These are phyloP conservation scores for Aphis craccivora DNA, from an alignment of 1,140 invertebrate species.

Conservation along the genomic window DNA sequence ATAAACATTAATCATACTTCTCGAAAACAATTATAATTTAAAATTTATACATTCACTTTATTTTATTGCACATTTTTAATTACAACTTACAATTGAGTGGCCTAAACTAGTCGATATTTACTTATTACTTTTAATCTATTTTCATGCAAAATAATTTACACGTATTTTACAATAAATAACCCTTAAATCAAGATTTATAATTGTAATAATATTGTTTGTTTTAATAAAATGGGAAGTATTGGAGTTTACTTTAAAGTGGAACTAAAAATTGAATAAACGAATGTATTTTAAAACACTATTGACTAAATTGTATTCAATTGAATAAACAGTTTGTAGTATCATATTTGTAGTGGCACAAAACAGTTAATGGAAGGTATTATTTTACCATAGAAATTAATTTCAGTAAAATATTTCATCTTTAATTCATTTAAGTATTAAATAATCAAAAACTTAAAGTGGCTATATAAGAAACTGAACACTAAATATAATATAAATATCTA, in stretches of 20 bases:
- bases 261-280: neutral
- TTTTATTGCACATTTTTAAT: neutral
- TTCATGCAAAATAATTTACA: neutral
- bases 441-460: constrained; percentile 4
- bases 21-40: neutral
- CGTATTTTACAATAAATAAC: neutral
- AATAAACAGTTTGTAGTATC: neutral
- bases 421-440: neutral
- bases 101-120: neutral
- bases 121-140: neutral
- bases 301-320: neutral
- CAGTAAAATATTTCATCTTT: neutral
- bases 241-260: neutral
- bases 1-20: neutral
- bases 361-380: neutral
- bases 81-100: neutral
- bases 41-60: neutral
- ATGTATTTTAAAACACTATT: neutral
- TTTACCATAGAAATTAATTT: neutral
- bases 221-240: neutral
- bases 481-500: neutral
- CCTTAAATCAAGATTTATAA: neutral
- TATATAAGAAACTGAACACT: neutral
- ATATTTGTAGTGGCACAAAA: too few relatives aligned
- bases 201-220: neutral